Base-by-base conservation (phyloP, 2,888 invertebrate genomes). In the Geophilus truncorum region DNA sequence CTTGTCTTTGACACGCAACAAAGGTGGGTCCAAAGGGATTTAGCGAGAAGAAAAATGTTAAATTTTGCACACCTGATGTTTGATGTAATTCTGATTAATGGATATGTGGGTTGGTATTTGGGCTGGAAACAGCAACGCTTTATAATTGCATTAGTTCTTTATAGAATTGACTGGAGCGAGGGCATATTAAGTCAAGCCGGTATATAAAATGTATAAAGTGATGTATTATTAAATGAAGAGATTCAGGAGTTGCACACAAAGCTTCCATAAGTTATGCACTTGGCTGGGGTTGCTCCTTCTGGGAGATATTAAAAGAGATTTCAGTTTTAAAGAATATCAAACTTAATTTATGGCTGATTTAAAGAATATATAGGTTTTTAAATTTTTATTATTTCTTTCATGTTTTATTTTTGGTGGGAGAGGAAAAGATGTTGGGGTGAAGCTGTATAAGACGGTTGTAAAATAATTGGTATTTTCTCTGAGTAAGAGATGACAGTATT, bases 161-260 rank as follows among this genome's bases (percentile, higher is more conserved):
- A 70, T 70, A 70, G 70, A 70, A 70, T 70, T 70, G 70, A 70
- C 70, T 70, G 1, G 28, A 70, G 70, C 70, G 70, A 70, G 70
- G 70, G 70, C 70, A 28, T 70, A 70, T 70, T 70, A 70, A 70
- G 25, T 70, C 28, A 70, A 25, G 25, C 70, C 70, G 25, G 70
- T 25, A 70, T 70, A 70, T 70, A 70, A 70, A 25, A 70, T 70
- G 70, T 25, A 70, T 70, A 70, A 70, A 70, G 70, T 70, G 70
- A 70, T 70, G 70, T 70, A 70, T 70, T 70, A 70, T 70, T 70
- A 70, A 70, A 70, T 70, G 70, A 70, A 70, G 70, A 25, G 70
- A 70, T 70, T 70, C 28, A 25, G 28, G 70, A 45, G 70, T 70
- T 70, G 28, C 70, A 28, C 70, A 70, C 70, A 70, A 70, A 70